Evolutionary conservation across 2,797 vertebrate genomes (phyloP), one percentile per base, ranked within the genome.

Genomic region (Macroramphosus scolopax): DNA sequence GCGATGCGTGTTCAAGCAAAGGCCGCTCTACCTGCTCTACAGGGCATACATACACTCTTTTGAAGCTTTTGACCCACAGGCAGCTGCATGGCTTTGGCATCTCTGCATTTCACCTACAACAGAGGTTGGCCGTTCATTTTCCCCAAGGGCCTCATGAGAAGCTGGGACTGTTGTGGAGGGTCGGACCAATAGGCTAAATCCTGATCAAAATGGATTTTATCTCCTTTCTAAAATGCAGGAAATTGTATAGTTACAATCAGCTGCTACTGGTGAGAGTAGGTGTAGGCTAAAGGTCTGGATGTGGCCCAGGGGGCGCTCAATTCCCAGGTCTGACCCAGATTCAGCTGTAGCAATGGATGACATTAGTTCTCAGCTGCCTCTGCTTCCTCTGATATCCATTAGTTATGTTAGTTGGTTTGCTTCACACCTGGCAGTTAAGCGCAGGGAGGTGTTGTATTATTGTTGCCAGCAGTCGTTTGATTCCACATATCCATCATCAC

Each of bases 391-490:
- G 2, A 30, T 31, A 2, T 63, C 63, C 24, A 26, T 58, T 51
- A 8, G 15, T 40, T 54, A 57, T 42, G 29, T 47, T 15, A 11
- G 10, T 17, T 40, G 20, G 46, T 59, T 59, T 66, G 39, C 48
- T 53, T 52, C 65, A 20, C 56, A 31, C 35, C 74, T 58, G 59
- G 63, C 51, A 48, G 44, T 56, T 32, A n/a, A 42, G 30, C 59
- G 43, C 59, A n/a, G n/a, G n/a, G n/a, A 35, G 30, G 4, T 11
- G 2, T 7, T n/a, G 13, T 22, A 3, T 3, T 67, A 11, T 41
- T 11, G 36, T 55, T 64, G 55, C 45, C 51, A 59, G 15, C 49
- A 31, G 39, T 42, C 5, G 2, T 66, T 67, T 61, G 9, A 51
- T 52, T 51, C 45, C 54, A 37, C 8, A 5, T 15, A 39, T 26